Conservation (phyloP, 2,113 vertebrate species). For the Rhadina sibilatrix region DNA sequence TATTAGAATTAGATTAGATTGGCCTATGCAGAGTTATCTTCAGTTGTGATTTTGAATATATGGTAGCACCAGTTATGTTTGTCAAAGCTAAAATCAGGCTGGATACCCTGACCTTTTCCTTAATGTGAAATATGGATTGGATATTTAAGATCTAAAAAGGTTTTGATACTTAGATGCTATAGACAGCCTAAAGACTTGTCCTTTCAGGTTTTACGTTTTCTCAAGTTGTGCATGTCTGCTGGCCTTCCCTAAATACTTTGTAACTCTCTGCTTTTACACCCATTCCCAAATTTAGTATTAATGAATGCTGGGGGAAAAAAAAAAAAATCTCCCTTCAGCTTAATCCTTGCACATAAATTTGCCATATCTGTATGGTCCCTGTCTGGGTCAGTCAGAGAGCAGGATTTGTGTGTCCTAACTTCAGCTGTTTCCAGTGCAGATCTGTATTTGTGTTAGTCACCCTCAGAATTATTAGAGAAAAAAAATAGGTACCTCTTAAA, state of each 20-base stretch:
- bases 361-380: not conserved
- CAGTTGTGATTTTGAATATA: not conserved
- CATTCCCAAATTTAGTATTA: not conserved
- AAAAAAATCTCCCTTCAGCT: not conserved
- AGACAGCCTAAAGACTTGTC: not conserved
- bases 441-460: not conserved
- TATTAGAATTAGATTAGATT: not conserved
- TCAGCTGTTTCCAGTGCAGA: not conserved
- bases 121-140: not conserved
- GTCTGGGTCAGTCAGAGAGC: not conserved
- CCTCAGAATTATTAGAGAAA: not conserved
- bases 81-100: not conserved
- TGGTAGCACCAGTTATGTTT: not conserved
- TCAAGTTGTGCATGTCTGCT: not conserved
- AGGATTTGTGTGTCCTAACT: not conserved
- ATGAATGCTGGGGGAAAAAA: not conserved
- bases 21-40: not conserved
- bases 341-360: not conserved
- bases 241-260: not conserved
- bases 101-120: not conserved
- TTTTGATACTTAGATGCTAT: not conserved
- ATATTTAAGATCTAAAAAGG: not conserved
- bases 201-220: not conserved
- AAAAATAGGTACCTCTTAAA: not conserved
- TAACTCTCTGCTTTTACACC: not conserved